Conservation (phyloP, 2,888 invertebrate genomes). For the Athalia rosae region DNA sequence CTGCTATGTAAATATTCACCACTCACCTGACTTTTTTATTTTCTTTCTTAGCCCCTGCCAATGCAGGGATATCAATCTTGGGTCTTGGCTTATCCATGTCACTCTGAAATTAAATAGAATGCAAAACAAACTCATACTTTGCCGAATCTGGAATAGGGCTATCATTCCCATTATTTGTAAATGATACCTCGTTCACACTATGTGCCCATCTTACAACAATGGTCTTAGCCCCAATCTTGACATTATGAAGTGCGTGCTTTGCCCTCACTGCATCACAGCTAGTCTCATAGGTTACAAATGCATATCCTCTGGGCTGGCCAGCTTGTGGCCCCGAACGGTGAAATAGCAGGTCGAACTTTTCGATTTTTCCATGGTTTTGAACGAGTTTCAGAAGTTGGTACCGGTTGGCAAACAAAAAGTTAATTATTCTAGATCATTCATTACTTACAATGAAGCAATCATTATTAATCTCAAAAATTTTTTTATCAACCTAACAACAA, state of each 20-base stretch:
- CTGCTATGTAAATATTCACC: background rate
- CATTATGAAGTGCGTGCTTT: constrained; percentile 84
- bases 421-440: constrained; percentile 56
- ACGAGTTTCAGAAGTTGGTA: constrained; percentile 97
- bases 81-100: constrained; percentile 85
- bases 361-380: constrained; percentile 94
- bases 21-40: constrained; percentile 74
- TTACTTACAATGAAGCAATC: background rate
- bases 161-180: background rate
- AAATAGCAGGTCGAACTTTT: constrained; percentile 97
- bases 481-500: constrained; percentile 8
- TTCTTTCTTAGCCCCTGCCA: constrained; percentile 79
- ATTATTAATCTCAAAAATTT: constrained; percentile 48
- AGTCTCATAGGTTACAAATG: constrained; percentile 89
- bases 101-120: constrained; percentile 76
- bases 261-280: constrained; percentile 83
- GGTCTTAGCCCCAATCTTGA: constrained; percentile 83
- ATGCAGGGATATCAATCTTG: constrained; percentile 84
- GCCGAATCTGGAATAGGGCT: constrained; percentile 2
- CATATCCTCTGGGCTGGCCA: constrained; percentile 94
- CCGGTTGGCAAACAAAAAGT: constrained; percentile 80
- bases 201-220: constrained; percentile 90
- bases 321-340: constrained; percentile 92
- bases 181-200: constrained; percentile 78
- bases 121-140: background rate